A percentile compares a stretch with the other conserved stretches of the same genome.
phyloP scores from a whole-genome alignment of 2,888 invertebrate genomes.

The Zygaena filipendulae region DNA sequence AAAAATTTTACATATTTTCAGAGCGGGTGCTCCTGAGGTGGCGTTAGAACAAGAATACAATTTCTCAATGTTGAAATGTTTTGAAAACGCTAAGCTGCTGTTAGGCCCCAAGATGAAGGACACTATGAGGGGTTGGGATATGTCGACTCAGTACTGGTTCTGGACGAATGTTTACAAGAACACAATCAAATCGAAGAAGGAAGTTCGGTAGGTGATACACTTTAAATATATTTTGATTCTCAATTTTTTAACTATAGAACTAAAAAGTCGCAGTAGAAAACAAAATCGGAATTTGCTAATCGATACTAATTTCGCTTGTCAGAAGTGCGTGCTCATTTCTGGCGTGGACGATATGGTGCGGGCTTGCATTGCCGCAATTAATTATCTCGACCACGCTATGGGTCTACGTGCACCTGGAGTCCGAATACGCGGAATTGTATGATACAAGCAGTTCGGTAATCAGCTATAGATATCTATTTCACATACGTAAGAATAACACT shows the following conservation, averaged over 20 bases:
- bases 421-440: constrained; percentile 72
- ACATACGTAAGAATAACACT: no score
- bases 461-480: no score
- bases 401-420: constrained; percentile 80
- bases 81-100: constrained; percentile 78
- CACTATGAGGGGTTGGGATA: constrained; percentile 87
- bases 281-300: no score
- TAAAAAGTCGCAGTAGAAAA: background rate
- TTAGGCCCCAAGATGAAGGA: constrained; percentile 78
- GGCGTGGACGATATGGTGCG: constrained; percentile 87
- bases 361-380: constrained; percentile 83
- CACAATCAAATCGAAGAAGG: constrained; percentile 28
- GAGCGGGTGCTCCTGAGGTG: constrained; percentile 22
- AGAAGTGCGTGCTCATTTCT: constrained; percentile 76
- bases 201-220: constrained; percentile 35
- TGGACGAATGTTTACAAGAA: constrained; percentile 79
- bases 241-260: constrained; percentile 4
- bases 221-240: no score
- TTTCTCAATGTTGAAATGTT: constrained; percentile 79
- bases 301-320: no score
- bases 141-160: constrained; percentile 89
- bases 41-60: constrained; percentile 61
- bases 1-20: no score
- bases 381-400: constrained; percentile 82
- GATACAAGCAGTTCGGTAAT: constrained; percentile 64